Percentiles rank a stretch among this genome's conserved stretches.
These are phyloP conservation scores for Anneissia japonica DNA, from an alignment of 35 echinoderm and acorn worm genomes.

Conservation along the genomic window DNA sequence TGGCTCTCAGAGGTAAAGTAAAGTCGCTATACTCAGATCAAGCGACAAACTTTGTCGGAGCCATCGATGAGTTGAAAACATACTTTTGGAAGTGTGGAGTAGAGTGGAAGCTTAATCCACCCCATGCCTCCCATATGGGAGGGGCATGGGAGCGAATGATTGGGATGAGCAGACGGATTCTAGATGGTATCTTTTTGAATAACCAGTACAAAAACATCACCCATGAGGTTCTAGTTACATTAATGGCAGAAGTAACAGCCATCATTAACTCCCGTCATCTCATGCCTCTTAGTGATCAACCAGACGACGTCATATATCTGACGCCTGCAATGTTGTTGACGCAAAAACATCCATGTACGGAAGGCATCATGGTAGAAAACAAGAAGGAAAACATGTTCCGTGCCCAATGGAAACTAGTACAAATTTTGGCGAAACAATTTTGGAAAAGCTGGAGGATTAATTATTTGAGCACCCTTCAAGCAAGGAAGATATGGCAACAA, in stretches of 20 bases:
- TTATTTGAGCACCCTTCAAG: no score
- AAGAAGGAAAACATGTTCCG: background rate
- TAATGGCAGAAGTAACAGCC: background rate
- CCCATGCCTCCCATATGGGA: background rate
- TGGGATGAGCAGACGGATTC: background rate
- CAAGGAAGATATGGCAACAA: no score
- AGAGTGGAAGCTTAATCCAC: slow-evolving; percentile 16
- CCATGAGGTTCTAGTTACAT: background rate
- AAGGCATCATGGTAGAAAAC: background rate
- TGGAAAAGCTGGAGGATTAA: no score
- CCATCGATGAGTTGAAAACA: background rate
- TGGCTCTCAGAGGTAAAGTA: background rate
- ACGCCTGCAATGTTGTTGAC: background rate
- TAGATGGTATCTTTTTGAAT: background rate
- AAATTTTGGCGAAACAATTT: no score
- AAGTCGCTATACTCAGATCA: background rate
- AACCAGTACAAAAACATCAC: background rate
- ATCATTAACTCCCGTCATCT: background rate
- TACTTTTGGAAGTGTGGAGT: background rate
- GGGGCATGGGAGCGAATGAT: slow-evolving; percentile 21
- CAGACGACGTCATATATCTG: background rate
- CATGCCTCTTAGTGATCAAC: background rate
- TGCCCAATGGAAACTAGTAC: background rate
- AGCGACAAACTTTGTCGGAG: background rate
- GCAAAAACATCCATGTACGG: background rate